These are phyloP conservation scores for Clepsis dumicolana DNA, from an alignment of 2,888 invertebrate genomes.

Conservation along the genomic window DNA sequence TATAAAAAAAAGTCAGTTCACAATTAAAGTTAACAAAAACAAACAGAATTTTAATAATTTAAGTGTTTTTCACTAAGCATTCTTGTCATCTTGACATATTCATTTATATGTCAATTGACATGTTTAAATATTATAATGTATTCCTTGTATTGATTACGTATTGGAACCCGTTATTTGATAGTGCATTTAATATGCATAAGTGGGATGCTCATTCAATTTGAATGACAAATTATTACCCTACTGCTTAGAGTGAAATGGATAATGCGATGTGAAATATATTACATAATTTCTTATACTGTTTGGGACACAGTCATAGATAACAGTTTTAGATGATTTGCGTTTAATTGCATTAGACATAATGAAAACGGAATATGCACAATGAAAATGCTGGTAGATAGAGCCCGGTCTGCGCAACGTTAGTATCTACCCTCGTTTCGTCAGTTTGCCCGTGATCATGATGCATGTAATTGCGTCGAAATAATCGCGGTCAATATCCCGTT, in stretches of 20 bases:
- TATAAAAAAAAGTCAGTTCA: too few relatives aligned
- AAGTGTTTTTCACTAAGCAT: background rate
- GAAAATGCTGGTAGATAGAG: too few relatives aligned
- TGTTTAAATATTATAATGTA: constrained; percentile 21
- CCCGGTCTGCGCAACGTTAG: too few relatives aligned
- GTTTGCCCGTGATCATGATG: too few relatives aligned
- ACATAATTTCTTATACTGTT: background rate
- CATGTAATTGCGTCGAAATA: too few relatives aligned
- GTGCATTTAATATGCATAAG: constrained; percentile 27
- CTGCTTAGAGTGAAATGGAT: background rate
- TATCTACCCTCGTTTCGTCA: too few relatives aligned
- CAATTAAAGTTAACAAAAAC: background rate
- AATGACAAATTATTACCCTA: constrained; percentile 24
- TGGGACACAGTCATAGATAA: background rate
- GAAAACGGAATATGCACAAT: too few relatives aligned
- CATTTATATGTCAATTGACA: constrained; percentile 14
- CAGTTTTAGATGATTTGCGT: too few relatives aligned
- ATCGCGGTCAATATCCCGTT: too few relatives aligned
- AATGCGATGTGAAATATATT: background rate
- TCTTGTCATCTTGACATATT: constrained; percentile 8
- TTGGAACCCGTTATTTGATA: constrained; percentile 27
- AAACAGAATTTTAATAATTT: background rate
- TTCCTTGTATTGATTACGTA: constrained; percentile 7
- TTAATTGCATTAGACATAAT: too few relatives aligned
- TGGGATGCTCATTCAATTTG: constrained; percentile 9